Conservation (phyloP, 1,140 invertebrate species). For the Melitaea cinxia region DNA sequence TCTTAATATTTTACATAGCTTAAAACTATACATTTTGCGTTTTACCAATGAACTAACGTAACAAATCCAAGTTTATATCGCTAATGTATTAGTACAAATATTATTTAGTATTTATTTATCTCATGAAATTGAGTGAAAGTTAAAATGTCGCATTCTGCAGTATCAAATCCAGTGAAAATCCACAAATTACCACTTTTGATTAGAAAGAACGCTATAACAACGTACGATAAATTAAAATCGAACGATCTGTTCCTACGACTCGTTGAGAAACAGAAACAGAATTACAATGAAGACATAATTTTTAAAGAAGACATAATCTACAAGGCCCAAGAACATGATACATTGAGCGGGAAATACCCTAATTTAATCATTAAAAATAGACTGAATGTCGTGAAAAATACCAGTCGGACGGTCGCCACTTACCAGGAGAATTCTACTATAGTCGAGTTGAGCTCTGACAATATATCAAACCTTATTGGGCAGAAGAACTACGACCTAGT, state of each 20-base stretch:
- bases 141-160: constrained; percentile 12
- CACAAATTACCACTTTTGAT: constrained; percentile 38
- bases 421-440: constrained; percentile 24
- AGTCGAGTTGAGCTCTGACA: constrained; percentile 53
- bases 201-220: constrained; percentile 33
- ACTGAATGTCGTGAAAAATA: constrained; percentile 44
- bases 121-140: constrained; percentile 1
- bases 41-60: background rate
- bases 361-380: constrained; percentile 47
- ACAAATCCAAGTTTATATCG: background rate
- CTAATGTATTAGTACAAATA: background rate
- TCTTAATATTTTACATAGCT: background rate
- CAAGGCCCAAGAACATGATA: constrained; percentile 47
- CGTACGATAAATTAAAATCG: background rate
- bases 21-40: background rate
- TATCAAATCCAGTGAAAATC: constrained; percentile 16
- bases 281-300: too few relatives aligned
- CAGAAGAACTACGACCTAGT: constrained; percentile 62
- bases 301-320: constrained; percentile 60
- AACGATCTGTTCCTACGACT: constrained; percentile 24
- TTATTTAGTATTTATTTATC: background rate
- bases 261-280: background rate
- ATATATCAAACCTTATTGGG: constrained; percentile 54
- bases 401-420: constrained; percentile 49
- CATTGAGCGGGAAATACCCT: constrained; percentile 53